phyloP scores from a whole-genome alignment of 2,888 invertebrate species.

The Aphidius colemani region DNA sequence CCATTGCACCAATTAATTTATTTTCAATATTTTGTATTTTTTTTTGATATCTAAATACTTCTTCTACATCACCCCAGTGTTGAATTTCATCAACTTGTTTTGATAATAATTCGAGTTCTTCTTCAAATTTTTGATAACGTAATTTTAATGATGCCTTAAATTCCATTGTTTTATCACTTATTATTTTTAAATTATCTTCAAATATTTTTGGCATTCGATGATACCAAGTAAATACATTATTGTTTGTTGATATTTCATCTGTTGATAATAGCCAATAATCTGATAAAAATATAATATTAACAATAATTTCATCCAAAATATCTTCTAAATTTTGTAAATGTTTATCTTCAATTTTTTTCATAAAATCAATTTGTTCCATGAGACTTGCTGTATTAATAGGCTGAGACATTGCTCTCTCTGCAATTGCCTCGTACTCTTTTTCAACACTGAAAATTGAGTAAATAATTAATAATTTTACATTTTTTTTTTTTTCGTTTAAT shows the following conservation, averaged over 20 bases:
- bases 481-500: too few species aligned
- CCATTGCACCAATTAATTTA: conserved; percentile 74
- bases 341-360: conserved; percentile 74
- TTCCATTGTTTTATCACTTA: conserved; percentile 80
- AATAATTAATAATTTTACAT: background rate
- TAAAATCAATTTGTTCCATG: conserved; percentile 82
- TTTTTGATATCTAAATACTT: conserved; percentile 76
- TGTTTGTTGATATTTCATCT: conserved; percentile 84
- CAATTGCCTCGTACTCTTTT: conserved; percentile 81
- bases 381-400: conserved; percentile 84
- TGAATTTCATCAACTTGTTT: conserved; percentile 84
- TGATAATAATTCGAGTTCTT: conserved; percentile 80
- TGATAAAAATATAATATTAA: conserved; percentile 79
- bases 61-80: conserved; percentile 82
- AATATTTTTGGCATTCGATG: conserved; percentile 79
- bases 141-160: conserved; percentile 81
- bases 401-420: conserved; percentile 75
- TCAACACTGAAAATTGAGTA: conserved; percentile 66
- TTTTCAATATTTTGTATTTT: conserved; percentile 79
- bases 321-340: conserved; percentile 77
- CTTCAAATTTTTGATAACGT: conserved; percentile 80
- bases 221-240: conserved; percentile 85
- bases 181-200: conserved; percentile 78
- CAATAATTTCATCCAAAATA: conserved; percentile 70
- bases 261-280: conserved; percentile 82